Percentiles rank a stretch among this genome's conserved stretches.
Conservation (phyloP, 2,797 vertebrate genomes). For the Emys orbicularis region DNA sequence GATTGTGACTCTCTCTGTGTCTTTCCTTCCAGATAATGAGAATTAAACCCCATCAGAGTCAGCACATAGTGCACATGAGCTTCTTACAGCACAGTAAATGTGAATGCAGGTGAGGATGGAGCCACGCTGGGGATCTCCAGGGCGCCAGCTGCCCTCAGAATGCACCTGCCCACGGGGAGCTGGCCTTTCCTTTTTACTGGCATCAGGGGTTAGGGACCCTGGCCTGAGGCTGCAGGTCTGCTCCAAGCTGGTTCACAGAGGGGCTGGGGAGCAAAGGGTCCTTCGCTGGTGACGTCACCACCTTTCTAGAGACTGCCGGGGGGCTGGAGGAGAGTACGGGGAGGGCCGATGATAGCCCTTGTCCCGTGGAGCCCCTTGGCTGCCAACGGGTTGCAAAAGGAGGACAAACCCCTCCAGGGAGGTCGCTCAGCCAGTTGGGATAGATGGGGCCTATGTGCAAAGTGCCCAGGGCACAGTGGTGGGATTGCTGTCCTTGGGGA, state of each 20-base stretch:
- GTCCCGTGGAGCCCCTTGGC: neutral
- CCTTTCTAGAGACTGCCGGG: neutral
- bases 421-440: neutral
- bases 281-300: neutral
- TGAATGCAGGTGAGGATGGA: constrained; percentile 95
- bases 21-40: constrained; percentile 91
- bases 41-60: constrained; percentile 90
- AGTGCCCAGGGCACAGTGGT: neutral
- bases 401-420: neutral
- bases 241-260: neutral
- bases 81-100: constrained; percentile 97
- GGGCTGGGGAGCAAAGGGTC: neutral
- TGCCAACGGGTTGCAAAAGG: neutral
- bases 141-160: constrained; percentile 35
- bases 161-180: neutral
- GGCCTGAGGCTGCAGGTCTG: constrained; percentile 23
- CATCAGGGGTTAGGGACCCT: constrained; percentile 26
- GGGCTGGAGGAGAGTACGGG: neutral
- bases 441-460: neutral
- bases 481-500: neutral
- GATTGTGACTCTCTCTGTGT: constrained; percentile 62
- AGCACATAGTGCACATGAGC: constrained; percentile 93
- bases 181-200: constrained; percentile 44
- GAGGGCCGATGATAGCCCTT: neutral
- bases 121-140: neutral